Evolutionary conservation across 92 coral and sea anemone species (phyloP), one percentile per base, ranked within the genome.

Genomic region (Heliopora coerulea): DNA sequence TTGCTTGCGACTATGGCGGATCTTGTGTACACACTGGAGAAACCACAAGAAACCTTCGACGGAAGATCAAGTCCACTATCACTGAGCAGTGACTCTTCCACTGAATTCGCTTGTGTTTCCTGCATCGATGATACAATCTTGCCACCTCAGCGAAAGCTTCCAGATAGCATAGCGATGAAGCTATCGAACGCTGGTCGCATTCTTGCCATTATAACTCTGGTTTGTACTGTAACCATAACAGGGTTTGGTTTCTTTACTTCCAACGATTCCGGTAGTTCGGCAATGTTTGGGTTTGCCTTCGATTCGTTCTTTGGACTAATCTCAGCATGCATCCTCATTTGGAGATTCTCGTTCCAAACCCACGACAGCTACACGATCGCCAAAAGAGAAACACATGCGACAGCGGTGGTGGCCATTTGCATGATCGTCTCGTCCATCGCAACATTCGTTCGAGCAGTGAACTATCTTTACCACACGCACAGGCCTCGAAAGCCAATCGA

Each of bases 261-360:
- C 11, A 59, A 63, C 48, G 64, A 59, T 14, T 85, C 91, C 10
- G 84, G 65, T 37, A 88, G 91, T 39, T 83, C 89, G 12, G 88
- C 89, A 2, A 85, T 81, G 14, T 85, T 88, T 59, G 91, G 89
- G 2, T 83, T 88, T 32, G 89, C 91, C 7, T 64, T 86, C 52
- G 91, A 88, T 54, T 86, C 91, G 12, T 62, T 88, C 40, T 68
- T 88, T 34, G 89, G 87, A 6, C 39, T 79, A 3, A n/a, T 83
- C 1, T 76, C 89, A 1, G 82, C 91, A 0, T 80, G 33, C 11
- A 65, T 86, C 44, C 79, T 88, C 17, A 39, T 85, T 3, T 88
- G 91, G 91, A 76, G 85, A 34, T 88, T 85, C 42, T 54, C 60
- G 14, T 54, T 62, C 12, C 35, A 69, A 18, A 28, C 15, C 23